A percentile compares a stretch with the other conserved stretches of the same genome.
These are phyloP conservation scores for Cirrhinus mrigala DNA, from an alignment of 2,797 vertebrate species.

Conservation along the genomic window DNA sequence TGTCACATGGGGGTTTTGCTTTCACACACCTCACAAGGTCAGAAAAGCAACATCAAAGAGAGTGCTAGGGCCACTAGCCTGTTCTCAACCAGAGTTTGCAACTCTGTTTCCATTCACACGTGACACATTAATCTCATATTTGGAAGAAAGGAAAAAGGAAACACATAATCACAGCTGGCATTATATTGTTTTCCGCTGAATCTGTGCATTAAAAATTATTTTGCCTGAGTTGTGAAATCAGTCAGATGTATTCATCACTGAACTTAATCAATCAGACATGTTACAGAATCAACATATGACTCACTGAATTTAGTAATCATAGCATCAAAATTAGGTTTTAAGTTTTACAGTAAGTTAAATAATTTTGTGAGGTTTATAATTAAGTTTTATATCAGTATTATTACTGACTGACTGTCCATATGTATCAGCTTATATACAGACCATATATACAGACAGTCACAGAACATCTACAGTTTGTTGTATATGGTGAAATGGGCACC, in stretches of 20 bases:
- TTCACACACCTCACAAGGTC: slow-evolving; percentile 75
- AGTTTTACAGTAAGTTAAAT: neutral
- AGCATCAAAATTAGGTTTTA: neutral
- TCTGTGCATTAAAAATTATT: too few species aligned
- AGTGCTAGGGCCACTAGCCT: slow-evolving; percentile 42
- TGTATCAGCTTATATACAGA: neutral
- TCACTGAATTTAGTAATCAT: neutral
- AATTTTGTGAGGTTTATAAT: neutral
- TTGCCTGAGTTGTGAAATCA: neutral
- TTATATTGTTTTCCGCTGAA: neutral
- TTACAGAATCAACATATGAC: neutral
- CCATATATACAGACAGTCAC: neutral
- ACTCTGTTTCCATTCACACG: slow-evolving; percentile 44
- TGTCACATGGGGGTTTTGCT: slow-evolving; percentile 66
- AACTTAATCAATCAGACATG: neutral
- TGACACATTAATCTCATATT: neutral
- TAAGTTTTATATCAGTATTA: neutral
- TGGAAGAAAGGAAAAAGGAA: neutral
- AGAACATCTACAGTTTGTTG: neutral
- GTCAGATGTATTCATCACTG: neutral
- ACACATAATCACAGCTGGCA: neutral
- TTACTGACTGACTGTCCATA: neutral
- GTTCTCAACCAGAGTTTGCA: slow-evolving; percentile 56
- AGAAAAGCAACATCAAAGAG: slow-evolving; percentile 79
- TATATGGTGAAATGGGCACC: neutral